Evolutionary conservation across 2,888 invertebrate genomes (phyloP).

Genomic region (Kuschelorhynchus macadamiae): DNA sequence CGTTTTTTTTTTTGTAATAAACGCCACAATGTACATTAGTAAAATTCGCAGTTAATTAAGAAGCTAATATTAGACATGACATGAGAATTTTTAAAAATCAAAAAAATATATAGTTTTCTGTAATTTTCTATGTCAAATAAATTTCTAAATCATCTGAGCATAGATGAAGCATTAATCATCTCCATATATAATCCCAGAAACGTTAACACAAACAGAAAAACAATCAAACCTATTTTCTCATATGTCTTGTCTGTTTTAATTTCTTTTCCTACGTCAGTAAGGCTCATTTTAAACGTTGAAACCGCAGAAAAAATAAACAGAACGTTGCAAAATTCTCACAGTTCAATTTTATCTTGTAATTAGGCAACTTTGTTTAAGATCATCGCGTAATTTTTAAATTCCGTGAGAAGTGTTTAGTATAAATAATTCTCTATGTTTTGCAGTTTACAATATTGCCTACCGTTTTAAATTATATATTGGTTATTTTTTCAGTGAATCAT

Average conservation of each 20-base stretch:
- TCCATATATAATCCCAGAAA: constrained; percentile 14
- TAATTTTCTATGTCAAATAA: not conserved
- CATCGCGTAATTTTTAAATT: constrained; percentile 18
- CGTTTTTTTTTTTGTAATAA: too few relatives aligned
- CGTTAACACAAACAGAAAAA: constrained; percentile 30
- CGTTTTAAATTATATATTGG: constrained; percentile 1
- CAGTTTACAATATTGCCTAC: not conserved
- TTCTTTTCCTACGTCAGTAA: constrained; percentile 37
- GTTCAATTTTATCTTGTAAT: constrained; percentile 37
- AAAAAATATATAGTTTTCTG: constrained; percentile 6
- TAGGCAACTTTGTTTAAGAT: constrained; percentile 33
- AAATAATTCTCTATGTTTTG: constrained; percentile 6
- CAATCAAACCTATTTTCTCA: constrained; percentile 43
- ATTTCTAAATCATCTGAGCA: constrained; percentile 9
- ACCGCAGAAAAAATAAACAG: constrained; percentile 40
- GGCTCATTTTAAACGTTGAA: constrained; percentile 17
- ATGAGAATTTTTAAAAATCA: constrained; percentile 7
- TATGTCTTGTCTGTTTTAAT: constrained; percentile 45
- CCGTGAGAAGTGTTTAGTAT: constrained; percentile 19
- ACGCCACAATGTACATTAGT: too few relatives aligned
- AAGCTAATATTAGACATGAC: not conserved
- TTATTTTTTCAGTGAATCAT: constrained; percentile 5
- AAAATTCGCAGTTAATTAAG: too few relatives aligned
- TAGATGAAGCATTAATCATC: constrained; percentile 28
- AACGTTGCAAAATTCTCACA: constrained; percentile 36